phyloP scores from a whole-genome alignment of 2,888 invertebrate genomes.

The Metopia argyrocephala region DNA sequence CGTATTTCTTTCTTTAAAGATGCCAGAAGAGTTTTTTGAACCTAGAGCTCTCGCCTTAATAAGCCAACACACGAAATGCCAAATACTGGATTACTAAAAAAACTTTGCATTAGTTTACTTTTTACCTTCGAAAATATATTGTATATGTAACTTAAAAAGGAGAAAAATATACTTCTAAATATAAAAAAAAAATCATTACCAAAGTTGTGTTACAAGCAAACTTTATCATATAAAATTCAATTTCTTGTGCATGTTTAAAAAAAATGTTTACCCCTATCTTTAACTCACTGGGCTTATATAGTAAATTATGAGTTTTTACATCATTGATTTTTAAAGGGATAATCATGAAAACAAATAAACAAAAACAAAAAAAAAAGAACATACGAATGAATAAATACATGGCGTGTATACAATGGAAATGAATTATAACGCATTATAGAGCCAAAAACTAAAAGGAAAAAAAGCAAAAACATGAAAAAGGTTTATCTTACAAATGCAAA shows the following conservation, averaged over 20 bases:
- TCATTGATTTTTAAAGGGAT: conserved; percentile 42
- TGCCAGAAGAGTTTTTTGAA: too few species aligned
- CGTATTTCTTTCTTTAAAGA: too few species aligned
- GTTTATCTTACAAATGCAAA: conserved; percentile 7
- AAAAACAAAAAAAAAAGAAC: not conserved
- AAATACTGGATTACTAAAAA: too few species aligned
- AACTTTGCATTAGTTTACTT: too few species aligned
- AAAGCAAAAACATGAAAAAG: not conserved
- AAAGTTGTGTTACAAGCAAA: not conserved
- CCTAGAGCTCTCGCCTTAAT: too few species aligned
- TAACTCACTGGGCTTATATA: not conserved
- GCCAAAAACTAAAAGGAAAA: not conserved
- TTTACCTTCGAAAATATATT: too few species aligned
- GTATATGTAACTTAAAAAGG: too few species aligned
- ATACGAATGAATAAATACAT: not conserved
- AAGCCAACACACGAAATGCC: too few species aligned
- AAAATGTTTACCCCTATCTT: not conserved
- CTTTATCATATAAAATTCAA: not conserved
- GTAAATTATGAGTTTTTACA: conserved; percentile 39
- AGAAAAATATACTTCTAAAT: too few species aligned
- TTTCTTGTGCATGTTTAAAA: not conserved
- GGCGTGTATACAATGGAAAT: not conserved
- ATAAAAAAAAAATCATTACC: too few species aligned
- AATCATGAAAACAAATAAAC: not conserved
- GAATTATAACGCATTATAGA: not conserved